phyloP scores from a whole-genome alignment of 2,797 vertebrate genomes.

The Acanthis flammea region DNA sequence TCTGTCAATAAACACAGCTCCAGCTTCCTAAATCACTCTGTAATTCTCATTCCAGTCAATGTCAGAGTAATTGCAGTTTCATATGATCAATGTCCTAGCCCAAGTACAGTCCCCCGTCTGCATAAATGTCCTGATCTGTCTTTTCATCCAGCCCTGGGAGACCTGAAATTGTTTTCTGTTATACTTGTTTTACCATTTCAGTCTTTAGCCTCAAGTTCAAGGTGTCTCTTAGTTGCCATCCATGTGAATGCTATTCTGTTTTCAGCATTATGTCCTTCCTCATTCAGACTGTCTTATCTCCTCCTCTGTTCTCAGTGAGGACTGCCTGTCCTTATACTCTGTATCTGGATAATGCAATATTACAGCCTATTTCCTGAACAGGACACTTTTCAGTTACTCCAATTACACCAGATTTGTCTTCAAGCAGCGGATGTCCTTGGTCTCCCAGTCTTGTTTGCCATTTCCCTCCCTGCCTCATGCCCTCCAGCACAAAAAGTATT shows the following conservation, averaged over 20 bases:
- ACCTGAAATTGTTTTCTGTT: slow-evolving; percentile 45
- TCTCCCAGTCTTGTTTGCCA: neutral
- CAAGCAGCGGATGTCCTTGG: slow-evolving; percentile 17
- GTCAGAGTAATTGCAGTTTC: slow-evolving; percentile 38
- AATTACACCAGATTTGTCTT: slow-evolving; percentile 19
- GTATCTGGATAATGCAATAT: slow-evolving; percentile 20
- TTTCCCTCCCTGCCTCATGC: neutral
- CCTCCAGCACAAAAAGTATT: neutral
- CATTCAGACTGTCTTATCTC: neutral
- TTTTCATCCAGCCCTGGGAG: slow-evolving; percentile 36
- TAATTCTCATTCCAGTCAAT: slow-evolving; percentile 43
- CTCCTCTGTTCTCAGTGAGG: neutral
- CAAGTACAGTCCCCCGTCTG: neutral
- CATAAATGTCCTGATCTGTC: slow-evolving; percentile 35
- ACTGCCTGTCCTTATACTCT: neutral
- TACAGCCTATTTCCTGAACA: slow-evolving; percentile 16
- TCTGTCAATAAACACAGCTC: slow-evolving; percentile 14
- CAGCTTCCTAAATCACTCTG: neutral
- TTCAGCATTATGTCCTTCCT: slow-evolving; percentile 1
- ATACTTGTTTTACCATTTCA: slow-evolving; percentile 22
- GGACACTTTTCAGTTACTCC: slow-evolving; percentile 23
- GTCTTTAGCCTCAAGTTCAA: slow-evolving; percentile 37
- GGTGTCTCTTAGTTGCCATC: neutral
- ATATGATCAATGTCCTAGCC: slow-evolving; percentile 20
- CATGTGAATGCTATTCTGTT: neutral